Evolutionary conservation across 2,797 vertebrate species (phyloP), one percentile per base, ranked within the genome.

Genomic region (Chaenodraco wilsoni): DNA sequence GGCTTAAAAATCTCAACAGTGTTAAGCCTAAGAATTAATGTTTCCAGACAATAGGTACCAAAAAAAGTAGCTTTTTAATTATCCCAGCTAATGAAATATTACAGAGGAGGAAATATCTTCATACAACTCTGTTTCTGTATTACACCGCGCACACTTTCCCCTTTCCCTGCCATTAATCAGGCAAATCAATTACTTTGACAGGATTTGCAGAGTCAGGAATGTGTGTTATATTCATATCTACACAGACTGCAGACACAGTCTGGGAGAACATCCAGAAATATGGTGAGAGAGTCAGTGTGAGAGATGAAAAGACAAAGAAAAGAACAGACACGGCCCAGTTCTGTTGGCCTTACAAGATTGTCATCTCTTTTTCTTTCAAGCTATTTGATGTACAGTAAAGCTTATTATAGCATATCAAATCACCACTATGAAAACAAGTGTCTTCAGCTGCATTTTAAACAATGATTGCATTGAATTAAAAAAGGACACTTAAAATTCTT

Each of bases 181-280:
- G 58, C 74, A 81, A 87, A 91, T 90, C 75, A 81, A 87, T 89
- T 81, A 87, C 79, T 84, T 52, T 84, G 87, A 89, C 84, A 78
- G 81, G 80, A 73, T 85, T 63, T 66, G 16, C 82, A 69, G 72
- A 65, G 74, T 79, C 65, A 80, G 74, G 63, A 37, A 68, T 65
- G 72, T 74, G 65, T 56, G 21, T 65, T 31, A 60, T 73, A 71
- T 80, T 76, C 69, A 58, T 76, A 73, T 69, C 64, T 63, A 56
- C 58, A 21, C 65, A 55, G 33, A 65, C 43, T n/a, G 61, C 65
- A 69, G 52, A 72, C 69, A 70, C 43, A 8, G 66, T 57, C 72
- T 76, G 63, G 72, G 76, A 82, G 46, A 52, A 70, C 41, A 65
- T 72, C 77, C 65, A 81, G 54, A 70, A 64, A 82, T 33, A 58